Base-by-base conservation (phyloP, 1,140 invertebrate genomes). In the Tachypleus tridentatus region DNA sequence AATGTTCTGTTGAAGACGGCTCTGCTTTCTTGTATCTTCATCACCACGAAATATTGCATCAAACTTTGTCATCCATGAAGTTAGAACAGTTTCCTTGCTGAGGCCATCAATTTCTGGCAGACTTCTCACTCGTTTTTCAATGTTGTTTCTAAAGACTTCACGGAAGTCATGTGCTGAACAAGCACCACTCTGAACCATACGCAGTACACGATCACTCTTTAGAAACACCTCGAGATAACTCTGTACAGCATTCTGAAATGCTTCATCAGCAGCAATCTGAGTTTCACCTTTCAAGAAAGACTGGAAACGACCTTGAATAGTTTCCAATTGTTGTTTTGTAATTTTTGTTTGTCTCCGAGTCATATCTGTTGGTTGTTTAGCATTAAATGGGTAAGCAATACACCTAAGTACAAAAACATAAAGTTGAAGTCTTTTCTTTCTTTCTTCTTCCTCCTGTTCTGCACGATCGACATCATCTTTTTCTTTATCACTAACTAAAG, bases 41-140 rank as follows among this genome's bases (percentile, higher is more conserved):
- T 94, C 90, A 54, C 88, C 87, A 62, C 84, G 67, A 75, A 97
- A 88, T 74, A 99, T 98, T 76, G 93, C 93, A 81, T 99, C 97
- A 79, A 98, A 98, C 81, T 99, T 99, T 52, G 93, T 92, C 85
- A 99, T 89, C 97, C 97, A 99, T 60, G 95, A 97, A 61, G 93
- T 96, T 71, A 98, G 80, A 48, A 99, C 95, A 60, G 96, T 98
- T 80, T 99, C 97, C 83, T 99, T 99, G 79, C 93, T 98, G 68
- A 99, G 80, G 65, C 97, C 97, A 80, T 99, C 96, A 75, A 98
- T 98, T 84, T 99, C 96, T 69, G 97, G 96, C 73, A 99, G 83
- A 75, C 92, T 96, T 78, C 89, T 86, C 74, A 98, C 92, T 78
- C 93, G 82, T 79, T 97, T 97, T 77, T 97, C 93, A 72, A 97